Evolutionary conservation across 2,888 invertebrate species (phyloP).

Genomic region (Mesorhabditis belari): DNA sequence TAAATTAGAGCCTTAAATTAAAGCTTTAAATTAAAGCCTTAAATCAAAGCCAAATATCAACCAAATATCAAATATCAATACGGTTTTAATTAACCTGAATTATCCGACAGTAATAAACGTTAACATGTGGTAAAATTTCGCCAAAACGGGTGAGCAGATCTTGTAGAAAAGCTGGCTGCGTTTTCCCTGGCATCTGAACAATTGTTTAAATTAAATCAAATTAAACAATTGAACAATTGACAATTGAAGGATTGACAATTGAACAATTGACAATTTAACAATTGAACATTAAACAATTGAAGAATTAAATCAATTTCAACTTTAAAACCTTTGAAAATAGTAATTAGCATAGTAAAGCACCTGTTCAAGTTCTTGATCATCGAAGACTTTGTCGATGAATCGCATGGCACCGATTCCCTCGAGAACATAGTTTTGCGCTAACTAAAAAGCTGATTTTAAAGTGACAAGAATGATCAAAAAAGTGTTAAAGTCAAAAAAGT

Average conservation of each 20-base stretch:
- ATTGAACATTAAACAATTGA: too few species aligned
- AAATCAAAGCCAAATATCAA: too few species aligned
- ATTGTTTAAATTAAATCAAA: not conserved
- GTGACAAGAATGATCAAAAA: not conserved
- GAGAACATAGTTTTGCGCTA: conserved; percentile 17
- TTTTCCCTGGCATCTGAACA: conserved; percentile 18
- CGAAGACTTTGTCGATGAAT: conserved; percentile 28
- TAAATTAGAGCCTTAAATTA: too few species aligned
- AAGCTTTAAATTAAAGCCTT: too few species aligned
- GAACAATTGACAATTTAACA: too few species aligned
- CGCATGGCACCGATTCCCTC: conserved; percentile 33
- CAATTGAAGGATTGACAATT: too few species aligned
- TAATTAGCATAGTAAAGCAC: not conserved
- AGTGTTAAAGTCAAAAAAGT: not conserved
- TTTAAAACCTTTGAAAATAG: not conserved
- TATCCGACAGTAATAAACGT: conserved; percentile 31
- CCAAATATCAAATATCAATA: too few species aligned
- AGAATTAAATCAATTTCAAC: too few species aligned
- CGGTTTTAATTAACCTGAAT: too few species aligned
- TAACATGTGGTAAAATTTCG: conserved; percentile 23
- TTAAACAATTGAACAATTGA: too few species aligned
- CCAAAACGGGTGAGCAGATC: conserved; percentile 18
- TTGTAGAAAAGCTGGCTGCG: conserved; percentile 18
- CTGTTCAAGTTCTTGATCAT: conserved; percentile 22
- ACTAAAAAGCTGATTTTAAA: not conserved